Base-by-base conservation (phyloP, 2,888 invertebrate genomes). In the Harpalus rufipes region DNA sequence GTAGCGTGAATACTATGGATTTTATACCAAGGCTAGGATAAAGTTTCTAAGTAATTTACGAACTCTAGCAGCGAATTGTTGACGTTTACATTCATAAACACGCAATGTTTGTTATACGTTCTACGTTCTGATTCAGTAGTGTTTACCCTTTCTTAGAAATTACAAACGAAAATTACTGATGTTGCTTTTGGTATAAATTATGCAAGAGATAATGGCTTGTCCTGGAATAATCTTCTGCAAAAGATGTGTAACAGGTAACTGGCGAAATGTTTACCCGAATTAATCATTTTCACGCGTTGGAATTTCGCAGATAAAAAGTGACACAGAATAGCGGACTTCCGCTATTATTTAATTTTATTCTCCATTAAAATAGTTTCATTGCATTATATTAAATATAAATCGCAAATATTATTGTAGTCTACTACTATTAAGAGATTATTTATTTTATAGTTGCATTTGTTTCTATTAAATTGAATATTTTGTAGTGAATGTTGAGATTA, bases 71-170 rank as follows among this genome's bases (percentile, higher is more conserved):
- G 18, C 44, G 21, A 25, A 14, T 74, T 74, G 74, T 74, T 74
- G 74, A 74, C 51, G 74, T 74, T 74, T 63, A 81, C 81, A 81
- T 63, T 81, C 81, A 63, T 81, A 81, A 81, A 81, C 81, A 81
- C 81, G 81, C 81, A 81, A 81, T 81, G 63, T 81, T 44, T 63
- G 63, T 81, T 63, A 59, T 81, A 63, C 41, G 81, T 80, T 59
- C 79, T 65, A 65, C 32, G 32, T 32, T 32, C 68, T 63, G 81
- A 81, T 81, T 81, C 81, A 63, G 41, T 63, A 61, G 21, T 81
- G 61, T 63, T 63, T 81, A 61, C 63, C 65, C 63, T 81, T 81
- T 81, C 81, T 81, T 44, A 81, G 81, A 81, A 81, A 81, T 81
- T 63, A 61, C 63, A 61, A 44, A 63, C 63, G 63, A 81, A 81